Conservation (phyloP, 2,113 vertebrate genomes). For the cattle (Bos taurus) region ARS-UCD2.0 NC_037346.1:16674001-16674500, state of each 20-base stretch:
- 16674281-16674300: background rate
- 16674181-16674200: background rate
- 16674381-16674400: background rate
- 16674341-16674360: background rate
- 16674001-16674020: fast-evolving
- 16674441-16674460: background rate
- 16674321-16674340: background rate
- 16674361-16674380: background rate
- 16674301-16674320: background rate
- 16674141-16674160: background rate
- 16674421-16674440: background rate
- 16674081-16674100: background rate
- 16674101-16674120: background rate
- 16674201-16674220: fast-evolving
- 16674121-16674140: background rate
- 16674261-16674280: fast-evolving
- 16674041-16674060: background rate
- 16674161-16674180: background rate
- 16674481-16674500: background rate
- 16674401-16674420: background rate
- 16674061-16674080: background rate
- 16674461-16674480: background rate
- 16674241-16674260: background rate
- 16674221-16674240: background rate
- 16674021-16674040: fast-evolving